Conservation (phyloP, 1,140 invertebrate species). For the Ceratina calcarata region DNA sequence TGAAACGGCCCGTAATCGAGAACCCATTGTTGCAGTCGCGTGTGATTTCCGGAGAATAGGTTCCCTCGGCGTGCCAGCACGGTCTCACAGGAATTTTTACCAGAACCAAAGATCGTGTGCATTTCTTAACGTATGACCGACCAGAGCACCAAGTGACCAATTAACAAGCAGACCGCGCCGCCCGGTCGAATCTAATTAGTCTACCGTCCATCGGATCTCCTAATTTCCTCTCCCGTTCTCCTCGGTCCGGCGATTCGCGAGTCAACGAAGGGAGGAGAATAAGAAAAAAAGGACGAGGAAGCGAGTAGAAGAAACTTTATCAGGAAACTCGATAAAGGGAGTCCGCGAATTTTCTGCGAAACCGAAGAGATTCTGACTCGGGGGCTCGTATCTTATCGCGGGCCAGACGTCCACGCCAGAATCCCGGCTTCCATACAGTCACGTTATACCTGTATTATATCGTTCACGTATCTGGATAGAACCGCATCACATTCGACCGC, state of each 20-base stretch:
- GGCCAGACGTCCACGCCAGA: slow-evolving; percentile 73
- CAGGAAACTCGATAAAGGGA: slow-evolving; percentile 63
- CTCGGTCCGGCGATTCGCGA: slow-evolving; percentile 29
- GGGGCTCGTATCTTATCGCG: slow-evolving; percentile 71
- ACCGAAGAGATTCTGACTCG: slow-evolving; percentile 65
- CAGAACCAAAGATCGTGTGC: too few species aligned
- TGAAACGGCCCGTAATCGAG: slow-evolving; percentile 36
- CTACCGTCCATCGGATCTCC: slow-evolving; percentile 23
- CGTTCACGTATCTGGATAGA: slow-evolving; percentile 66
- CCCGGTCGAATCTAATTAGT: slow-evolving; percentile 32
- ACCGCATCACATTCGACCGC: slow-evolving; percentile 69
- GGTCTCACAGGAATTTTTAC: neutral
- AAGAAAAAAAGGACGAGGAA: neutral
- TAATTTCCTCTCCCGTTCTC: slow-evolving; percentile 54
- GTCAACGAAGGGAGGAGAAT: neutral
- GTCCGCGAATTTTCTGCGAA: slow-evolving; percentile 68
- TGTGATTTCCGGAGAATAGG: neutral
- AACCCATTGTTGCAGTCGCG: slow-evolving; percentile 17
- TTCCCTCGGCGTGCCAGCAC: neutral
- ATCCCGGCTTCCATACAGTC: slow-evolving; percentile 65
- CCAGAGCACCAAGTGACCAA: neutral
- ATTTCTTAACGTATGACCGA: neutral
- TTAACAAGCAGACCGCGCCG: slow-evolving; percentile 15
- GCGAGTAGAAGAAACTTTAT: slow-evolving; percentile 48
- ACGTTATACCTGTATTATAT: slow-evolving; percentile 69